Conservation (phyloP, 2,888 invertebrate genomes). For the Andrena flavipes region DNA sequence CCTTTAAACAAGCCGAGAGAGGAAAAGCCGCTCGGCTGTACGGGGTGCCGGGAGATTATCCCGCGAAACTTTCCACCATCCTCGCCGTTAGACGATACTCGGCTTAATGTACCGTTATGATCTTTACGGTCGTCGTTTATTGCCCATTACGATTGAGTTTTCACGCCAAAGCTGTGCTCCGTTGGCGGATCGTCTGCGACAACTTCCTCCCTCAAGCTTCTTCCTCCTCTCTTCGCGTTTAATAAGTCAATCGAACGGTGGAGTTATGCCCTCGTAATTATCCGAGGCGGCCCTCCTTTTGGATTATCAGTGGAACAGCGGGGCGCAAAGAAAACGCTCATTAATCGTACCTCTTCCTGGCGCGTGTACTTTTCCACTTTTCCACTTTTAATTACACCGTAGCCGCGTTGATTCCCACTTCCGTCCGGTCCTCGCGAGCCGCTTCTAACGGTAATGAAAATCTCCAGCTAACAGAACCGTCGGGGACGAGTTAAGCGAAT, state of each 20-base stretch:
- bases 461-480: constrained; percentile 51
- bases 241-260: constrained; percentile 16
- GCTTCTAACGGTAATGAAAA: constrained; percentile 40
- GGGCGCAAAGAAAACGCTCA: neutral
- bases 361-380: constrained; percentile 15
- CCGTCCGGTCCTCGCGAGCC: neutral
- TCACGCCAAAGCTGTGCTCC: constrained; percentile 70
- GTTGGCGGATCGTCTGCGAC: constrained; percentile 9
- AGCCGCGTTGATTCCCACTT: constrained; percentile 37
- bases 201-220: constrained; percentile 44
- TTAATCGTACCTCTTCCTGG: neutral
- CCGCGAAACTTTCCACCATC: constrained; percentile 72
- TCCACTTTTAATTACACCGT: constrained; percentile 49
- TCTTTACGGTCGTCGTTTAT: constrained; percentile 80
- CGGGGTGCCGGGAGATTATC: constrained; percentile 65
- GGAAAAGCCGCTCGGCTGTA: neutral
- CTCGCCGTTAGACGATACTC: constrained; percentile 68
- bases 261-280: neutral
- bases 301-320: constrained; percentile 4
- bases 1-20: constrained; percentile 24
- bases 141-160: constrained; percentile 80
- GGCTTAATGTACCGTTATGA: constrained; percentile 83
- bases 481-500: constrained; percentile 60
- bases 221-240: constrained; percentile 24
- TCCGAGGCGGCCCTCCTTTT: neutral